Percentiles rank a stretch among this genome's conserved stretches.
Conservation (phyloP, 2,113 vertebrate genomes). For the Etia nguti region DNA sequence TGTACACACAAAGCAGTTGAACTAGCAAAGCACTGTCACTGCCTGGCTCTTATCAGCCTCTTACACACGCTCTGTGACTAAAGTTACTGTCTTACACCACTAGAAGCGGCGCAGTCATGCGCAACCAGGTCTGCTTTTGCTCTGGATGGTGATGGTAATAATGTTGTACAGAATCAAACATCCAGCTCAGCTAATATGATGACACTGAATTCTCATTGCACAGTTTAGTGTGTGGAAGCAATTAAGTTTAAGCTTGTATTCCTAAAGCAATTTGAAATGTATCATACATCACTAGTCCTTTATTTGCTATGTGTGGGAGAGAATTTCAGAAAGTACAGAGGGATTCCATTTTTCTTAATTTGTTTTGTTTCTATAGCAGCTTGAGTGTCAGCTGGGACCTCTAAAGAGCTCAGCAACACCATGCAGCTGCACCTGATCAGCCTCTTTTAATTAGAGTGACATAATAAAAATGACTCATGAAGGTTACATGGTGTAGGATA, state of each 20-base stretch:
- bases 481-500: background rate
- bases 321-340: background rate
- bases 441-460: background rate
- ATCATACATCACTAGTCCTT: slow-evolving; percentile 2
- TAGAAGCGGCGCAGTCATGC: slow-evolving; percentile 8
- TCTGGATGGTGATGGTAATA: slow-evolving; percentile 19
- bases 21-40: background rate
- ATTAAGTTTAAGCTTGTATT: slow-evolving; percentile 28
- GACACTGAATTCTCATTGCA: slow-evolving; percentile 24
- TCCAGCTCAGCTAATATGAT: slow-evolving; percentile 28
- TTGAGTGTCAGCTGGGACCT: background rate
- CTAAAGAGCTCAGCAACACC: background rate
- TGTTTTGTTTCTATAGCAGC: background rate
- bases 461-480: background rate
- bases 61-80: slow-evolving; percentile 32
- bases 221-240: slow-evolving; percentile 8
- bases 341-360: background rate
- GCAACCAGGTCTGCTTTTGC: slow-evolving; percentile 25
- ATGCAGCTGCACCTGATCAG: background rate
- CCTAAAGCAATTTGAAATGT: slow-evolving; percentile 28
- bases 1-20: background rate
- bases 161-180: slow-evolving; percentile 30
- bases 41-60: slow-evolving; percentile 48
- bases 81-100: slow-evolving; percentile 33
- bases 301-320: background rate